phyloP scores from a whole-genome alignment of 2,113 vertebrate genomes.

The Mohoua ochrocephala region DNA sequence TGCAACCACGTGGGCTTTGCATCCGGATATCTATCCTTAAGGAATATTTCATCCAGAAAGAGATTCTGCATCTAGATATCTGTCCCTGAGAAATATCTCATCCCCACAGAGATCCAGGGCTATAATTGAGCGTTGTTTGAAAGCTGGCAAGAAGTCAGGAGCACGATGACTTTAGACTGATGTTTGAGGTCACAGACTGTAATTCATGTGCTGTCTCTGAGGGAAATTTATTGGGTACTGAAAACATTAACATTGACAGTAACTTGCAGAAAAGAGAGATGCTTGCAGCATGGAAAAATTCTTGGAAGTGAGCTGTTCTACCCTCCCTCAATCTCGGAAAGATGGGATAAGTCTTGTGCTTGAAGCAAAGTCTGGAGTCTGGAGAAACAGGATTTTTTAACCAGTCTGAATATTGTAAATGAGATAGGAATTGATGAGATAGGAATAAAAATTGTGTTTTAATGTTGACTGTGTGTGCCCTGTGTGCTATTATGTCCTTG shows the following conservation, averaged over 20 bases:
- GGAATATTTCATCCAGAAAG: neutral
- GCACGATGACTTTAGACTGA: neutral
- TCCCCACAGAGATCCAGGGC: neutral
- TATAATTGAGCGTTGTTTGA: neutral
- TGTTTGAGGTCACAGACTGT: neutral
- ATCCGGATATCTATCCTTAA: fast-evolving
- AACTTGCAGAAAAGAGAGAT: neutral
- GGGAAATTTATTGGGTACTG: neutral
- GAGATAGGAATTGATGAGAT: neutral
- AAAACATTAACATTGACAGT: neutral
- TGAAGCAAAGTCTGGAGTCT: neutral
- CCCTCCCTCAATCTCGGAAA: fast-evolving
- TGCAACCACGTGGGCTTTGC: neutral
- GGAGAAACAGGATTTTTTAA: neutral
- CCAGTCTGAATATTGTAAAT: neutral
- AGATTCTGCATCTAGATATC: neutral
- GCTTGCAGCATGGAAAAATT: neutral
- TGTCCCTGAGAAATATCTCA: neutral
- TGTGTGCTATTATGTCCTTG: neutral
- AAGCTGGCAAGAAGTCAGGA: neutral
- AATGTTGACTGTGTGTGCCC: neutral
- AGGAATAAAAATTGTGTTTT: neutral
- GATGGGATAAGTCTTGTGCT: neutral
- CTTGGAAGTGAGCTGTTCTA: neutral
- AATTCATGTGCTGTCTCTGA: neutral